Percentiles rank a stretch among this genome's conserved stretches.
phyloP scores from a whole-genome alignment of 1,140 invertebrate genomes.

The Heliconius himera region DNA sequence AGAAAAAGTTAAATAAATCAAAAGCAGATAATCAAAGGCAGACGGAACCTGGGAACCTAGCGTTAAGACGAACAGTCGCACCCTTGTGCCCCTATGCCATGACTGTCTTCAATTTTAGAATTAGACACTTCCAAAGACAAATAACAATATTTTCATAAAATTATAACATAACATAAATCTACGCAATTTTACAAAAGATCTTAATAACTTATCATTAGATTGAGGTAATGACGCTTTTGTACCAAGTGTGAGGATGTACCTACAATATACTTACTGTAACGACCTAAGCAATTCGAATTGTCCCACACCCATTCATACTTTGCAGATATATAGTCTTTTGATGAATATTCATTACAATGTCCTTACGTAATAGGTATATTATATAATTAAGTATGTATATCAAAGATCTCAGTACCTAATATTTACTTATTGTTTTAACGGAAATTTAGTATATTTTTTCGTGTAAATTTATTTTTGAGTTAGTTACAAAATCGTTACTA shows the following conservation, averaged over 20 bases:
- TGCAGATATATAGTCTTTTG: not conserved
- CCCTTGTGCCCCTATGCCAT: no score
- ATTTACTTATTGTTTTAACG: no score
- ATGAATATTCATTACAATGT: not conserved
- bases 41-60: no score
- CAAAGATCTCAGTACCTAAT: no score
- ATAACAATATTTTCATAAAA: not conserved
- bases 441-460: no score
- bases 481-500: no score
- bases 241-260: not conserved
- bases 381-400: not conserved
- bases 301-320: not conserved
- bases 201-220: not conserved
- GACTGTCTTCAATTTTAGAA: no score
- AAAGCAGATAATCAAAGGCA: no score
- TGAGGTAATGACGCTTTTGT: not conserved
- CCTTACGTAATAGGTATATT: not conserved
- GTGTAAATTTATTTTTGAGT: no score
- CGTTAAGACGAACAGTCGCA: no score
- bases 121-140: not conserved
- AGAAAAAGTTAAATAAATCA: constrained; percentile 20
- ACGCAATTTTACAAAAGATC: not conserved
- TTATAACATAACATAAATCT: not conserved
- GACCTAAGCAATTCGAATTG: not conserved
- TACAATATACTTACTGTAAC: not conserved